Conservation (phyloP, 2,113 vertebrate species). For the Pavo muticus region DNA sequence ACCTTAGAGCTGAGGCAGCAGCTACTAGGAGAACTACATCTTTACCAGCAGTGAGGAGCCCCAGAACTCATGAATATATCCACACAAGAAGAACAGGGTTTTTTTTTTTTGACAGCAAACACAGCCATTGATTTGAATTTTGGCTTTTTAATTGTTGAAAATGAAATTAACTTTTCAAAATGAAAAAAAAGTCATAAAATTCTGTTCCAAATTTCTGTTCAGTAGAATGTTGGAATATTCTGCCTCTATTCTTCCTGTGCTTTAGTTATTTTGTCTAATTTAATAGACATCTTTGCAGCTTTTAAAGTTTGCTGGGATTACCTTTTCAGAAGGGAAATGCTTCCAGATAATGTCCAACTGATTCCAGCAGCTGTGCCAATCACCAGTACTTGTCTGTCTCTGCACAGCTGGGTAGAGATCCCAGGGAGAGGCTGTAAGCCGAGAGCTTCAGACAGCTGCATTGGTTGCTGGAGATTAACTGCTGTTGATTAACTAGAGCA, state of each 20-base stretch:
- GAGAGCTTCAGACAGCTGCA: background rate
- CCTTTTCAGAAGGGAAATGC: background rate
- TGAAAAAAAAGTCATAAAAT: background rate
- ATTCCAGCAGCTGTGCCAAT: background rate
- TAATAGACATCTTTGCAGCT: background rate
- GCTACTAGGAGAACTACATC: background rate
- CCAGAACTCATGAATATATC: background rate
- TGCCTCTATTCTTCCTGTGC: background rate
- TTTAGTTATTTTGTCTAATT: background rate
- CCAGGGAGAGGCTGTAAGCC: background rate
- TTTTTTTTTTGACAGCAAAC: background rate
- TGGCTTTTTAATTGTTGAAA: background rate
- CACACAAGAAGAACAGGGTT: background rate
- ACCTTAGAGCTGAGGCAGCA: background rate
- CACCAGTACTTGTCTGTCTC: background rate
- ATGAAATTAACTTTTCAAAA: background rate
- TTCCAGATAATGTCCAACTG: background rate
- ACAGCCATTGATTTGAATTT: background rate
- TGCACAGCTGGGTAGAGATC: background rate
- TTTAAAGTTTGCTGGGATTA: background rate
- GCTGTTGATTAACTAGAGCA: slow-evolving; percentile 17
- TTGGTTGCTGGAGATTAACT: background rate
- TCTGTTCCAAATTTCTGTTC: background rate
- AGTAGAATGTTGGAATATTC: background rate
- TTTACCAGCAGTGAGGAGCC: background rate